Evolutionary conservation across 2,113 vertebrate genomes (phyloP).

Genomic region (Clarias gariepinus): DNA sequence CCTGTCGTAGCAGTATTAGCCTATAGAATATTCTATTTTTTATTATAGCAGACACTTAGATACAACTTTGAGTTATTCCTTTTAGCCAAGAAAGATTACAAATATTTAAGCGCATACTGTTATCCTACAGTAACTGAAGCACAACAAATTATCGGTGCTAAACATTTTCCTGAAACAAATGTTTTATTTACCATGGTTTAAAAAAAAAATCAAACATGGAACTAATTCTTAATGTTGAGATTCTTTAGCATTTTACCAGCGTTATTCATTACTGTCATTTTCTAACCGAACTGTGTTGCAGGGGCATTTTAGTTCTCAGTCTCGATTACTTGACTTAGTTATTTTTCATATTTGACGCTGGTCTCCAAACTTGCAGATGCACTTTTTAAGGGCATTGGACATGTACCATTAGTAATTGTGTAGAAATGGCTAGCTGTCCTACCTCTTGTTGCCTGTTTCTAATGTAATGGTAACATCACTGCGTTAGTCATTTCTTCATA

Average conservation of each 20-base stretch:
- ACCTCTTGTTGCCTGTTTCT: conserved; percentile 81
- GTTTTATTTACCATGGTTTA: conserved; percentile 59
- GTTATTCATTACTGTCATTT: conserved; percentile 58
- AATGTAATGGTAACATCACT: conserved; percentile 79
- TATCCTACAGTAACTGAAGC: conserved; percentile 68
- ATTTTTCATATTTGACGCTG: conserved; percentile 73
- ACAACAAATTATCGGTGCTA: conserved; percentile 73
- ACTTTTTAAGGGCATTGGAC: conserved; percentile 70
- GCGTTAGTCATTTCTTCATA: conserved; percentile 77
- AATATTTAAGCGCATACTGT: conserved; percentile 58
- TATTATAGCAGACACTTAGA: conserved; percentile 64
- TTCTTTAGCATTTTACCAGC: conserved; percentile 46
- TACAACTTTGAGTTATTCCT: conserved; percentile 62
- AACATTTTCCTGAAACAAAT: conserved; percentile 54
- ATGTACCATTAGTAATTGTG: conserved; percentile 67
- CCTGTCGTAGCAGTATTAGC: conserved; percentile 65
- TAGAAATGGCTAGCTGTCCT: conserved; percentile 77
- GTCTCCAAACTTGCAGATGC: conserved; percentile 73
- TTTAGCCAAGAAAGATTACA: conserved; percentile 76
- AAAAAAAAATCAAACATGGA: conserved; percentile 41
- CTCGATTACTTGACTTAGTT: conserved; percentile 76
- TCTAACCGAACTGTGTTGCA: conserved; percentile 71
- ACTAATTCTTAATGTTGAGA: conserved; percentile 51
- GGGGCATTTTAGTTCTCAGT: conserved; percentile 72
- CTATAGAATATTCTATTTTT: conserved; percentile 65